These are phyloP conservation scores for Tachina fera DNA, from an alignment of 2,888 invertebrate genomes.

Conservation along the genomic window DNA sequence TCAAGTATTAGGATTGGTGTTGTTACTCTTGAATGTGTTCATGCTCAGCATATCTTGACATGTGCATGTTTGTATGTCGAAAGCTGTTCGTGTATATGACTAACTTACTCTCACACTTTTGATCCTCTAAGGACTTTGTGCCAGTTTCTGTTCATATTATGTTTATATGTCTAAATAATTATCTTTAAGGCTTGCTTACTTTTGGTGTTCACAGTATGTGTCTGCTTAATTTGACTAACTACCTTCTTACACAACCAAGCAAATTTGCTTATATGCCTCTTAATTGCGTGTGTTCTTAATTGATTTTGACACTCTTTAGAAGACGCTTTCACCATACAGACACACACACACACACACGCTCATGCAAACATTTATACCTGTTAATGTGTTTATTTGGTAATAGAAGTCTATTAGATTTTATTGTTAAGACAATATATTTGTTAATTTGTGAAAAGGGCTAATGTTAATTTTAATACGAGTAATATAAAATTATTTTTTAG, in stretches of 20 bases:
- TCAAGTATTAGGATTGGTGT: neutral
- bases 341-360: too few species aligned
- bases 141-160: slow-evolving; percentile 71
- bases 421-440: neutral
- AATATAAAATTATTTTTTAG: slow-evolving; percentile 8
- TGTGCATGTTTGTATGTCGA: neutral
- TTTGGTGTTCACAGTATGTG: neutral
- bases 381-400: slow-evolving; percentile 33
- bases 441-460: neutral
- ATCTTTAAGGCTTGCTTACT: slow-evolving; percentile 63
- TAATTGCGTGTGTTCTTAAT: slow-evolving; percentile 56
- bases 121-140: slow-evolving; percentile 71
- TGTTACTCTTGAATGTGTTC: slow-evolving; percentile 2
- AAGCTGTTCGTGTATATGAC: neutral
- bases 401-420: slow-evolving; percentile 11
- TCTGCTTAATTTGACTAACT: neutral
- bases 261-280: slow-evolving; percentile 34
- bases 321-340: slow-evolving; percentile 19
- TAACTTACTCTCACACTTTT: slow-evolving; percentile 30
- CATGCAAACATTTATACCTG: neutral
- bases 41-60: neutral
- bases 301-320: slow-evolving; percentile 64
- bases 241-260: slow-evolving; percentile 16
- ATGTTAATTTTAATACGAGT: slow-evolving; percentile 12
- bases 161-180: slow-evolving; percentile 73